phyloP scores from a whole-genome alignment of 2,797 vertebrate species.

The Hapalemur alaotrensis region DNA sequence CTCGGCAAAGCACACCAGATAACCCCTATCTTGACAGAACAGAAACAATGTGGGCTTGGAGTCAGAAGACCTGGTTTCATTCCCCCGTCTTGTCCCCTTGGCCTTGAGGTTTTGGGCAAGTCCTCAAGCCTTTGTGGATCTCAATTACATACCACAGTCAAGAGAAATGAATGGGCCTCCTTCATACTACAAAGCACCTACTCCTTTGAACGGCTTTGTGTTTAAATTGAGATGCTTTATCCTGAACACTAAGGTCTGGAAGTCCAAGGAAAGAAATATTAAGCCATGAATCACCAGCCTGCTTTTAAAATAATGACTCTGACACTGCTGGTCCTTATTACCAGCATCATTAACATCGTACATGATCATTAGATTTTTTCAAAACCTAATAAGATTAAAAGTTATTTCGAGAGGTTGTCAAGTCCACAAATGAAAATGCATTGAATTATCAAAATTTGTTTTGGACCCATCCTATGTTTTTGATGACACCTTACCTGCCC shows the following conservation, averaged over 20 bases:
- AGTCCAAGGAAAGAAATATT: not conserved
- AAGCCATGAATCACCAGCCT: not conserved
- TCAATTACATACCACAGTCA: rapidly evolving
- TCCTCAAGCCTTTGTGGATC: not conserved
- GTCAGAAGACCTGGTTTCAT: not conserved
- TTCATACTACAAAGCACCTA: not conserved
- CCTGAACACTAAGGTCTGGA: not conserved
- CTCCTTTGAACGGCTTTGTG: not conserved
- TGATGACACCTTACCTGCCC: not conserved
- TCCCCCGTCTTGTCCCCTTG: too few species aligned
- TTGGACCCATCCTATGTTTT: not conserved
- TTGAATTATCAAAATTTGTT: not conserved
- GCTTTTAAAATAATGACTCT: not conserved
- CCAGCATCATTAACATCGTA: rapidly evolving
- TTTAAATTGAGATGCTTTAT: not conserved
- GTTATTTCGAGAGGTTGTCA: not conserved
- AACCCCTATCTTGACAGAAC: conserved; percentile 55
- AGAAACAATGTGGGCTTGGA: not conserved
- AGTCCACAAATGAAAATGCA: not conserved
- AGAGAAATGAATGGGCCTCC: not conserved
- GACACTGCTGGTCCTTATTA: rapidly evolving
- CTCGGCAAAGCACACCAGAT: conserved; percentile 56
- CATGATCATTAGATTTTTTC: not conserved
- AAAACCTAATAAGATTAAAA: not conserved
- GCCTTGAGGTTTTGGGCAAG: not conserved